Conservation (phyloP, 2,797 vertebrate species). For the Cottoperca gobio region DNA sequence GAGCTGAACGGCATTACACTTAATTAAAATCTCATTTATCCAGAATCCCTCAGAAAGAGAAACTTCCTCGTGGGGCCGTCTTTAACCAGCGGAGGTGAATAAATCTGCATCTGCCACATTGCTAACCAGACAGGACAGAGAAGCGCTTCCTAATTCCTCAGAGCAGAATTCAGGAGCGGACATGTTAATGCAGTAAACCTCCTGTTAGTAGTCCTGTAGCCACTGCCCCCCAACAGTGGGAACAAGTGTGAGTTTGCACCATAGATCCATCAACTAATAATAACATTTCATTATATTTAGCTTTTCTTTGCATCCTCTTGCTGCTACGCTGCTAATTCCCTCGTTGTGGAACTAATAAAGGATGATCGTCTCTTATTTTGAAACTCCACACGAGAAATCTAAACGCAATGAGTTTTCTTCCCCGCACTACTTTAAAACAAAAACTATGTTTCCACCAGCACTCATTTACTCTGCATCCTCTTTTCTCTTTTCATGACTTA, state of each 20-base stretch:
- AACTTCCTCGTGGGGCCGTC: constrained; percentile 23
- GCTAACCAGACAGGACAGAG: neutral
- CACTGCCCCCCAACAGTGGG: accelerated
- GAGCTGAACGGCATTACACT: constrained; percentile 9
- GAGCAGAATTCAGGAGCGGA: constrained; percentile 7
- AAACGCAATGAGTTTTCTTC: neutral
- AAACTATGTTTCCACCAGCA: constrained; percentile 2
- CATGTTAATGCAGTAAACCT: neutral
- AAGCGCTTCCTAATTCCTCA: neutral
- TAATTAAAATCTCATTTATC: constrained; percentile 47
- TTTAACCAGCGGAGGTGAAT: constrained; percentile 10
- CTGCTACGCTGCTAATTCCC: too few relatives aligned
- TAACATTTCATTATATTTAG: too few relatives aligned
- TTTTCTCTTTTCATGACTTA: constrained; percentile 29
- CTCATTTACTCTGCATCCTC: constrained; percentile 40
- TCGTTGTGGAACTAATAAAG: too few relatives aligned
- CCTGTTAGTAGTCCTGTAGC: neutral
- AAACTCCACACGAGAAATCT: too few relatives aligned
- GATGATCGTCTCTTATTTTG: neutral
- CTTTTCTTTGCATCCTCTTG: too few relatives aligned
- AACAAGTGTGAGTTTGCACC: neutral
- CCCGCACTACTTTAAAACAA: constrained; percentile 1
- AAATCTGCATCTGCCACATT: neutral
- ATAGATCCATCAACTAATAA: neutral
- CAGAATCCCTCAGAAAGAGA: constrained; percentile 24